These are phyloP conservation scores for Cassiopea andromeda DNA, from an alignment of 30 jellyfish, hydroid and myxozoan genomes.

Conservation along the genomic window DNA sequence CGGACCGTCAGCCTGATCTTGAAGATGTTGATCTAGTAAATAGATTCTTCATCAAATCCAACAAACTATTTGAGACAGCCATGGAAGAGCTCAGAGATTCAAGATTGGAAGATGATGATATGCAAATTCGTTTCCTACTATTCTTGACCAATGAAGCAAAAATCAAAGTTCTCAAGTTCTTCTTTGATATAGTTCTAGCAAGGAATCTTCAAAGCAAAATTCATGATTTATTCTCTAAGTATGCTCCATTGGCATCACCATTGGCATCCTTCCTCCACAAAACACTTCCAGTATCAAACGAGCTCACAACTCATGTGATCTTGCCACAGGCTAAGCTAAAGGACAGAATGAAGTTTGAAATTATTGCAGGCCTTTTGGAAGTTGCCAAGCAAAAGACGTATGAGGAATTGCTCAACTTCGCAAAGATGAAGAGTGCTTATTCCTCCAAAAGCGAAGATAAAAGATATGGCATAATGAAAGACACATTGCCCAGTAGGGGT, in stretches of 20 bases:
- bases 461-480: not conserved
- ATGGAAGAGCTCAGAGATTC: not conserved
- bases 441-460: not conserved
- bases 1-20: not conserved
- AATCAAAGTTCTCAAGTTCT: slow-evolving; percentile 7
- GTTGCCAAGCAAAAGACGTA: slow-evolving; percentile 11
- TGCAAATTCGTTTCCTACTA: not conserved
- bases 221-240: not conserved
- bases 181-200: slow-evolving; percentile 40
- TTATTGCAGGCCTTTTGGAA: not conserved
- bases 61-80: slow-evolving; percentile 1
- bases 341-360: not conserved
- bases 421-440: slow-evolving; percentile 6
- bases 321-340: slow-evolving; percentile 5
- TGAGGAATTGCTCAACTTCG: slow-evolving; percentile 11
- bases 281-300: slow-evolving; percentile 14
- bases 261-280: slow-evolving; percentile 14
- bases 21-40: not conserved
- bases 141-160: not conserved
- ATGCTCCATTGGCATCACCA: slow-evolving; percentile 40
- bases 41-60: slow-evolving; percentile 11
- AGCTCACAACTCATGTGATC: not conserved
- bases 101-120: not conserved
- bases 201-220: slow-evolving; percentile 1
- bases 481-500: not conserved